Conservation (phyloP, 35 echinoderm and acorn worm genomes). For the Apostichopus parvimensis region DNA sequence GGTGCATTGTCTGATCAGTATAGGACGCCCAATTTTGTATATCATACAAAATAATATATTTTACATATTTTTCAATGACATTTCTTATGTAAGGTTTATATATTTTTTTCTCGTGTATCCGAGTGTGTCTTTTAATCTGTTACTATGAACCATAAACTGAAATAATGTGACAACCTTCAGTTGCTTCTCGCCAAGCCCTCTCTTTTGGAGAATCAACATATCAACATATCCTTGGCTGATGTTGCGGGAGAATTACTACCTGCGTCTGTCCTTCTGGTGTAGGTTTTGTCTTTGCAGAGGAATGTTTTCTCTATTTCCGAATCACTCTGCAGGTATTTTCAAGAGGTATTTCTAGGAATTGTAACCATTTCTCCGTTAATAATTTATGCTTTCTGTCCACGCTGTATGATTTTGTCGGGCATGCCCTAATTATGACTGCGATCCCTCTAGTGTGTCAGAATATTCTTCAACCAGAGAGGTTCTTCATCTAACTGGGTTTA, state of each 20-base stretch:
- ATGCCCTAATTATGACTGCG: too few species aligned
- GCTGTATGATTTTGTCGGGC: too few species aligned
- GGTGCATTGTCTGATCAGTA: too few species aligned
- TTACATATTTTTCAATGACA: not conserved
- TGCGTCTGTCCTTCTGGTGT: constrained; percentile 11
- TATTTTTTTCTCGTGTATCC: not conserved
- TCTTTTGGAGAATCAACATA: constrained; percentile 19
- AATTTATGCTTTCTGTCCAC: not conserved
- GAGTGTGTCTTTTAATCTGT: not conserved
- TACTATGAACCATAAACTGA: not conserved
- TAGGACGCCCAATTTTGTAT: too few species aligned
- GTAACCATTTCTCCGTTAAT: constrained; percentile 1
- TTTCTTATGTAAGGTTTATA: not conserved
- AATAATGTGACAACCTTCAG: constrained; percentile 26
- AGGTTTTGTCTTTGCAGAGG: constrained; percentile 39
- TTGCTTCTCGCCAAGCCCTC: constrained; percentile 35
- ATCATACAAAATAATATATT: too few species aligned
- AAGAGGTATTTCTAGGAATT: constrained; percentile 50
- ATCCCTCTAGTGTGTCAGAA: not conserved
- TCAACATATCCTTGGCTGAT: constrained; percentile 14
- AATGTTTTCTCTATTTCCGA: constrained; percentile 44
- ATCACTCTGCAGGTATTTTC: constrained; percentile 43
- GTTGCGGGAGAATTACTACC: constrained; percentile 22
- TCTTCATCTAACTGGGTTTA: not conserved
- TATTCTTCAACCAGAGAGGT: not conserved